A percentile compares a stretch with the other conserved stretches of the same genome.
Conservation (phyloP, 2,888 invertebrate genomes). For the Iphiclides podalirius region DNA sequence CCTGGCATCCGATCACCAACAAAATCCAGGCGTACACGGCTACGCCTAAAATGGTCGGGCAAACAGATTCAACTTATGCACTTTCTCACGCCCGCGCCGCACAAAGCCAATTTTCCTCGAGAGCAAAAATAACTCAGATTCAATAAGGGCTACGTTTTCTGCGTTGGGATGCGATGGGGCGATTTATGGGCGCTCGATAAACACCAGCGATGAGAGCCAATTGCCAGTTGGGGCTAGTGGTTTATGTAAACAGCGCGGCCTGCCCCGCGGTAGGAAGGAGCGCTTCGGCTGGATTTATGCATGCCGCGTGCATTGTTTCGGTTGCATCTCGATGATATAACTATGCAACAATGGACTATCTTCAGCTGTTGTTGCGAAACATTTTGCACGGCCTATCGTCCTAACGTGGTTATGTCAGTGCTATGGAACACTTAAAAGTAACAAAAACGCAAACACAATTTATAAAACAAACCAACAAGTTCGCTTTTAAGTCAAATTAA, state of each 20-base stretch:
- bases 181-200: conserved; percentile 62
- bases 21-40: conserved; percentile 43
- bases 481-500: too few species aligned
- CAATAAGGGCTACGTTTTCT: conserved; percentile 71
- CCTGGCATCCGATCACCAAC: conserved; percentile 45
- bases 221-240: conserved; percentile 53
- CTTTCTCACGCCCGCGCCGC: conserved; percentile 68
- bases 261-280: conserved; percentile 25
- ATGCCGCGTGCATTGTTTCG: conserved; percentile 26
- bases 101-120: conserved; percentile 71
- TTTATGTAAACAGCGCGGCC: conserved; percentile 36
- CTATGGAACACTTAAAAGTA: too few species aligned
- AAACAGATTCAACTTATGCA: conserved; percentile 49
- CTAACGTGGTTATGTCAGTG: too few species aligned
- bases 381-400: too few species aligned
- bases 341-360: conserved; percentile 12
- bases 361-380: conserved; percentile 13
- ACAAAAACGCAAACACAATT: too few species aligned
- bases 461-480: too few species aligned
- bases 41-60: conserved; percentile 47
- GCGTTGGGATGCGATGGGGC: conserved; percentile 54
- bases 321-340: conserved; percentile 11
- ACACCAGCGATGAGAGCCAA: conserved; percentile 52
- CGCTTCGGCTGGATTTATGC: conserved; percentile 21
- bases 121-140: conserved; percentile 72